Evolutionary conservation across 2,113 vertebrate genomes (phyloP).

Genomic region (Microtus pennsylvanicus): DNA sequence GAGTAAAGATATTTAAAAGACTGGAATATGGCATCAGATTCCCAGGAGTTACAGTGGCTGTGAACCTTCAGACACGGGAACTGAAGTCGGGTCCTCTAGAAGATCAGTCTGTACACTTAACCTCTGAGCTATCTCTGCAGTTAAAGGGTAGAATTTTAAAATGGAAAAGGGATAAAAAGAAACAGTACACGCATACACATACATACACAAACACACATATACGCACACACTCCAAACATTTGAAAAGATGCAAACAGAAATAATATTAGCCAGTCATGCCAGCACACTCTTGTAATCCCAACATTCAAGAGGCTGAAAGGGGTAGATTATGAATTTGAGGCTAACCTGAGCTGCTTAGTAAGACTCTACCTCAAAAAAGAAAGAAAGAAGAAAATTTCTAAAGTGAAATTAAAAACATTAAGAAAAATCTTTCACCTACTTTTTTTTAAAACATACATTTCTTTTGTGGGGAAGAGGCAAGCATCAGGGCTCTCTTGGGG

Average conservation of each 20-base stretch:
- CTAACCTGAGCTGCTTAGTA: too few species aligned
- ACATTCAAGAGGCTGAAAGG: too few species aligned
- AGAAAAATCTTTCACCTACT: neutral
- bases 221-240: too few species aligned
- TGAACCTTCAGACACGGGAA: neutral
- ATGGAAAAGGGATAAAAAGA: neutral
- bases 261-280: too few species aligned
- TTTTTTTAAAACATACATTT: neutral
- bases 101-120: neutral
- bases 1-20: neutral
- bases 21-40: neutral
- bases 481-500: neutral
- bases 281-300: too few species aligned
- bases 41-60: neutral
- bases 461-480: neutral
- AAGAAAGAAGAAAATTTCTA: too few species aligned
- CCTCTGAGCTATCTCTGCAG: neutral
- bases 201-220: too few species aligned
- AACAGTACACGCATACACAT: too few species aligned
- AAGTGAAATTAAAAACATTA: neutral
- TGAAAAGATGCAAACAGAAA: too few species aligned
- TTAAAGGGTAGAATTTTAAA: neutral
- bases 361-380: too few species aligned
- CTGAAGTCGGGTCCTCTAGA: neutral
- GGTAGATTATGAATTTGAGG: too few species aligned